Evolutionary conservation across 92 coral and sea anemone species (phyloP).

Genomic region (Ricordea florida): DNA sequence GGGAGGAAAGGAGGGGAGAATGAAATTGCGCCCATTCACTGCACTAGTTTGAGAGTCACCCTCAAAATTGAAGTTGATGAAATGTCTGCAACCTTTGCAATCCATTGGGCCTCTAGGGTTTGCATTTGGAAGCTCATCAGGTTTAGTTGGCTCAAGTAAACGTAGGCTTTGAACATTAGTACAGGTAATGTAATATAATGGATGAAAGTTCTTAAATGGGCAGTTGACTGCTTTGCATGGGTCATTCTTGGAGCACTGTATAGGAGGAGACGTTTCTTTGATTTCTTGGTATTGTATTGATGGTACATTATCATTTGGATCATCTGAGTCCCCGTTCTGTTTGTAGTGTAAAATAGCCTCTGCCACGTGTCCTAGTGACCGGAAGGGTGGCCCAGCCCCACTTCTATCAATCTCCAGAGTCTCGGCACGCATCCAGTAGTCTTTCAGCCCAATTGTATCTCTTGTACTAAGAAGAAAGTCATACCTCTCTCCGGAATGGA

Average conservation of each 20-base stretch:
- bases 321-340: background rate
- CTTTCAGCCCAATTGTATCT: background rate
- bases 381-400: conserved; percentile 21
- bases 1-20: conserved; percentile 48
- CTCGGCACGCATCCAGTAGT: conserved; percentile 75
- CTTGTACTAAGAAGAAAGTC: conserved; percentile 69
- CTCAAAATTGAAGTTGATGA: conserved; percentile 61
- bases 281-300: background rate
- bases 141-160: conserved; percentile 31
- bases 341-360: conserved; percentile 62
- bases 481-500: conserved; percentile 78
- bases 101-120: background rate
- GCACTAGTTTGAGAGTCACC: conserved; percentile 35
- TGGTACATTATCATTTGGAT: conserved; percentile 19
- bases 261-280: conserved; percentile 1
- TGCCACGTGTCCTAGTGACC: conserved; percentile 58
- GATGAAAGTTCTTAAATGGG: conserved; percentile 40
- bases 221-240: conserved; percentile 58
- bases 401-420: conserved; percentile 53
- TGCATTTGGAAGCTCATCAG: conserved; percentile 38
- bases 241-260: background rate
- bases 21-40: conserved; percentile 54
- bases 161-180: conserved; percentile 20
- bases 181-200: background rate
- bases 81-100: conserved; percentile 21